phyloP scores from a whole-genome alignment of 2,888 invertebrate genomes.

The Cerceris rybyensis region DNA sequence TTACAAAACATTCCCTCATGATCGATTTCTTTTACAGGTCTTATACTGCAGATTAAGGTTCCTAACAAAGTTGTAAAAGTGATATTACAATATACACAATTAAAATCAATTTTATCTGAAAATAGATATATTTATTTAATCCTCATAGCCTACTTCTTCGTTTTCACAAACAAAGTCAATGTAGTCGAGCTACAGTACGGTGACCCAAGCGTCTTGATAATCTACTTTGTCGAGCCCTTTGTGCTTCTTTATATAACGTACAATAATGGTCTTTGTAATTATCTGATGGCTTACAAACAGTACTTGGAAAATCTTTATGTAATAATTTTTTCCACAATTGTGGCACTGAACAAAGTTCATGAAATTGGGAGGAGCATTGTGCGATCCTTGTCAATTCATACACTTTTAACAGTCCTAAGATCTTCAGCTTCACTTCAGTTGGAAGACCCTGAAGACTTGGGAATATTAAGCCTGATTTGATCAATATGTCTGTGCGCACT shows the following conservation, averaged over 20 bases:
- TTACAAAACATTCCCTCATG: no score
- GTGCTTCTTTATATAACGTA: neutral
- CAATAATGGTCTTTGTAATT: neutral
- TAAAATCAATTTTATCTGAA: no score
- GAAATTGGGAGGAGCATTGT: constrained; percentile 69
- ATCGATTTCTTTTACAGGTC: no score
- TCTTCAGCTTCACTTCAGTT: constrained; percentile 76
- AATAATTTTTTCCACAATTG: neutral
- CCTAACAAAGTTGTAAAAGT: no score
- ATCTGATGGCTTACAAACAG: fast-evolving
- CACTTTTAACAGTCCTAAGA: constrained; percentile 69
- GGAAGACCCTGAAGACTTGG: constrained; percentile 80
- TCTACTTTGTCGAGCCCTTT: no score
- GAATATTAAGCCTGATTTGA: constrained; percentile 77
- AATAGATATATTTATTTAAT: no score
- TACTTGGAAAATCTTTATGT: neutral
- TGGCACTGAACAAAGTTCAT: constrained; percentile 41
- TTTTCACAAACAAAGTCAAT: no score
- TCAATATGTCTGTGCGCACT: constrained; percentile 84
- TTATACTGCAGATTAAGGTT: no score
- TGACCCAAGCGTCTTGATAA: no score
- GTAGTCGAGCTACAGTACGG: no score
- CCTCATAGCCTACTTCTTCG: no score
- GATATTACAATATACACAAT: no score
- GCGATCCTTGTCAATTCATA: constrained; percentile 64